These are phyloP conservation scores for Urocitellus parryii DNA, from an alignment of 2,113 vertebrate species.

Conservation along the genomic window DNA sequence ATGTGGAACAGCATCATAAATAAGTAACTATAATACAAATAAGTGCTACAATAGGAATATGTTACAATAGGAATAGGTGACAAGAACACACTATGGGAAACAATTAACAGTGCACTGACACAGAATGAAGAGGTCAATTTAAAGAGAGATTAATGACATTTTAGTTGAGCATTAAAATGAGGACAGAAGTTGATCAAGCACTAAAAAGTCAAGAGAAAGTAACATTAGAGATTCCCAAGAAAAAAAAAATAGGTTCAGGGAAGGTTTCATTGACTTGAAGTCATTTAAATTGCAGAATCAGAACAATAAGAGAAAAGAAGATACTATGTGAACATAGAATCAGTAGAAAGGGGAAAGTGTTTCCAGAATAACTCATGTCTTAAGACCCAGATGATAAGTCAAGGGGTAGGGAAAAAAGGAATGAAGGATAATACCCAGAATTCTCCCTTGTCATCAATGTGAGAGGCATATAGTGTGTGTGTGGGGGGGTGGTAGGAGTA, in stretches of 20 bases:
- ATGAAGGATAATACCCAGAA: background rate
- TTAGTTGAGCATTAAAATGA: constrained; percentile 20
- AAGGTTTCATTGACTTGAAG: background rate
- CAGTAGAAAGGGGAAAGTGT: background rate
- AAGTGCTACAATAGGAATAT: background rate
- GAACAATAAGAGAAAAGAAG: background rate
- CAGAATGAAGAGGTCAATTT: background rate
- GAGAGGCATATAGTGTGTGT: background rate
- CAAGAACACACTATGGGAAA: background rate
- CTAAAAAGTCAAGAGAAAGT: background rate
- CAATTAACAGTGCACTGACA: background rate
- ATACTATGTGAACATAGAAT: background rate
- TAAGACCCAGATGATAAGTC: background rate
- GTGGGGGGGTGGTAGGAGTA: background rate
- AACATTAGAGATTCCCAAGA: background rate
- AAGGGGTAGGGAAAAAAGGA: background rate
- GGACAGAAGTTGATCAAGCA: background rate
- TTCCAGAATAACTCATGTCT: background rate
- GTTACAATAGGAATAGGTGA: background rate
- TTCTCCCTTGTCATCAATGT: background rate
- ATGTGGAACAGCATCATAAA: background rate
- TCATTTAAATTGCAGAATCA: background rate
- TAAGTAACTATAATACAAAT: background rate
- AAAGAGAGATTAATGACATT: constrained; percentile 23
- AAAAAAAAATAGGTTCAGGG: background rate